Evolutionary conservation across 2,888 invertebrate species (phyloP), one percentile per base, ranked within the genome.

Genomic region (Drosophila tanythrix): DNA sequence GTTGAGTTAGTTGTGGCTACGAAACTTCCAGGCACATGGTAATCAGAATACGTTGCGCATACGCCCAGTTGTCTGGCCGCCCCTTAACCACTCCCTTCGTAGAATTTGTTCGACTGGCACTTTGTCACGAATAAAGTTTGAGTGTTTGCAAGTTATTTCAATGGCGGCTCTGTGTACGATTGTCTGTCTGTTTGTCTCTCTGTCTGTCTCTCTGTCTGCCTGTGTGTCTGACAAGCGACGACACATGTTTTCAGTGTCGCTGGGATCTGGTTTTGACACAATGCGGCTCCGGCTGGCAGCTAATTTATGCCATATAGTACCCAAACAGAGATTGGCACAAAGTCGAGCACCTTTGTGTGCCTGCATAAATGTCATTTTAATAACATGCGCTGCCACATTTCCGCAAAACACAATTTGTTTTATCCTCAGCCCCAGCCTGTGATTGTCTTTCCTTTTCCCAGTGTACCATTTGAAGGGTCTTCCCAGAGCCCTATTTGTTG

Each of bases 111-210:
- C 67, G 52, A 76, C 80, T 40, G 67, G 65, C 74, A 76, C 73
- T 79, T 76, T 80, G 76, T 76, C 79, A 76, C 79, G 69, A 77
- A 62, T 71, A 60, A 80, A 80, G 65, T 78, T 84, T 70, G 72
- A 76, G 74, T 78, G 78, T 72, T 81, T 81, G 75, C 67, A 81
- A 88, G 85, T 88, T 85, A 83, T 88, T 88, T 85, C 76, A 80
- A 64, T 60, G 46, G 36, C 27, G n/a, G 48, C 53, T 62, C 57
- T 55, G 48, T 40, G 35, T 68, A 50, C 60, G 60, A 62, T 55
- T 72, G 66, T 67, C 68, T 51, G 67, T 63, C 63, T 48, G 29
- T 13, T 2, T 46, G 51, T 40, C 46, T 21, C 25, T 29, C 61
- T 18, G 57, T 15, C 29, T 29, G 36, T 43, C n/a, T 25, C 46